Conservation (phyloP, 2,888 invertebrate species). For the Neoascia interrupta region DNA sequence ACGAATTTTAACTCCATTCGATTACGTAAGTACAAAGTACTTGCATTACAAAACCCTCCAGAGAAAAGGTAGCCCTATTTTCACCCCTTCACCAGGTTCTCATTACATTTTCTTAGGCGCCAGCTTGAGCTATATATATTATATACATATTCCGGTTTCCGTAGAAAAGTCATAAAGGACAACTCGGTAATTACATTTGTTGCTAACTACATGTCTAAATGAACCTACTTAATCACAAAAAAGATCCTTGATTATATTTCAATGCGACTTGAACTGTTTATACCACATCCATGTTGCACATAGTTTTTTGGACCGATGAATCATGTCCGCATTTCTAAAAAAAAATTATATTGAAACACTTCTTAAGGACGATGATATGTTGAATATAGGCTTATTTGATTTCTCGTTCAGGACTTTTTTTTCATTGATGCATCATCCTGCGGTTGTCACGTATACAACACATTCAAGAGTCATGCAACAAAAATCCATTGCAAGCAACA, state of each 20-base stretch:
- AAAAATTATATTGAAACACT: too few relatives aligned
- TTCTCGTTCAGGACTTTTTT: too few relatives aligned
- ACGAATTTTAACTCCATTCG: constrained; percentile 6
- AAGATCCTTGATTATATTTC: too few relatives aligned
- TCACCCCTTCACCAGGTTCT: constrained; percentile 14
- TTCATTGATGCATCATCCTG: constrained; percentile 59
- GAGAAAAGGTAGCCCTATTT: background rate
- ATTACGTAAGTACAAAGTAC: constrained; percentile 52
- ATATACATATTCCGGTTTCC: constrained; percentile 26
- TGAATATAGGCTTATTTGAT: too few relatives aligned
- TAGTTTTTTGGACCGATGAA: constrained; percentile 56
- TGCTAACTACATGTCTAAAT: too few relatives aligned
- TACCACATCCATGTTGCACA: constrained; percentile 9
- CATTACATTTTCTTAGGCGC: background rate
- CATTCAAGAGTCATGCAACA: constrained; percentile 30
- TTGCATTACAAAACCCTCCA: constrained; percentile 19
- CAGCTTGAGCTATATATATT: background rate
- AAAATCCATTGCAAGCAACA: constrained; percentile 12
- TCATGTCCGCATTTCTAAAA: too few relatives aligned
- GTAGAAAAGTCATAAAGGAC: constrained; percentile 46
- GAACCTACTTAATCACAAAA: too few relatives aligned
- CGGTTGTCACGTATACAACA: constrained; percentile 60
- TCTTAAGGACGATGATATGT: background rate
- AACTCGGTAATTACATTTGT: constrained; percentile 47
- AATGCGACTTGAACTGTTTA: too few relatives aligned